These are phyloP conservation scores for Mantis religiosa DNA, from an alignment of 2,888 invertebrate genomes.

Conservation along the genomic window DNA sequence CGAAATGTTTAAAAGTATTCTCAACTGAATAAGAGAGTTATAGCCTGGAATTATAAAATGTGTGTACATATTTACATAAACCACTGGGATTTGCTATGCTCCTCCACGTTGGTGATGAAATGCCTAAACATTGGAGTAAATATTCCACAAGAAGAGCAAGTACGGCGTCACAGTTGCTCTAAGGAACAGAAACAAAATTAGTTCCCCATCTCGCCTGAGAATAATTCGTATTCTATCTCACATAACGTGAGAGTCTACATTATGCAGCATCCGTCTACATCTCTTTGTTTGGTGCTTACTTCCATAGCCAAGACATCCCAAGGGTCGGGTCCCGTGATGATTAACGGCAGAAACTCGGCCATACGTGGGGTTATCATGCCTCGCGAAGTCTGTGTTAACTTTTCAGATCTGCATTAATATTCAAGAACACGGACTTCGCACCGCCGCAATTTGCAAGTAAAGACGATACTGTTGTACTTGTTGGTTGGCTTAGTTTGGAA, in stretches of 20 bases:
- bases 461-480: not conserved
- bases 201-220: not conserved
- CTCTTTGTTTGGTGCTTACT: not conserved
- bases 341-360: not conserved
- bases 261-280: not conserved
- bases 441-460: conserved; percentile 3
- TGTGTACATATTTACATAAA: not conserved
- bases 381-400: conserved; percentile 9
- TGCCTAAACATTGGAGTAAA: not conserved
- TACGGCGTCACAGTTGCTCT: not conserved
- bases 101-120: not conserved
- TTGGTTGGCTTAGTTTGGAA: not conserved
- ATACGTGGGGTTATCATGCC: not conserved
- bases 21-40: too few species aligned
- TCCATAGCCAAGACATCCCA: not conserved
- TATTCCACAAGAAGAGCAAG: not conserved
- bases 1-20: too few species aligned
- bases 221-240: not conserved
- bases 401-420: conserved; percentile 18
- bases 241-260: not conserved
- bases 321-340: not conserved
- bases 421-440: conserved; percentile 16
- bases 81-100: not conserved
- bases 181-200: not conserved
- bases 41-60: not conserved